phyloP scores from a whole-genome alignment of 2,888 invertebrate genomes.

The Baronia brevicornis region DNA sequence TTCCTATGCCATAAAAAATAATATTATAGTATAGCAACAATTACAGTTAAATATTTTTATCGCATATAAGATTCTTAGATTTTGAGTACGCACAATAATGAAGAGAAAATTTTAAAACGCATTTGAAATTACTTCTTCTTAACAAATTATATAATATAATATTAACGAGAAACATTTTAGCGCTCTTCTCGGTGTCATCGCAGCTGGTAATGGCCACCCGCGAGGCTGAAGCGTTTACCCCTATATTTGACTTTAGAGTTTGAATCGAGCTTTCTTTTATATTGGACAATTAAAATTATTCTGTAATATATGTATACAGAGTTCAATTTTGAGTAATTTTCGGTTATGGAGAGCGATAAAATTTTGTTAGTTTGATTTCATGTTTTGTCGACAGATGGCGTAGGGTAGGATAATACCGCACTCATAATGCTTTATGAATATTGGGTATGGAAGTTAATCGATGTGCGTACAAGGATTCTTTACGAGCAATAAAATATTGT shows the following conservation, averaged over 20 bases:
- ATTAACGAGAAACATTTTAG: slow-evolving; percentile 37
- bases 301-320: slow-evolving; percentile 12
- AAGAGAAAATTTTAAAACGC: too few relatives aligned
- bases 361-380: slow-evolving; percentile 17
- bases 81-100: too few relatives aligned
- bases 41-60: too few relatives aligned
- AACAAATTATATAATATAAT: background rate
- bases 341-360: background rate
- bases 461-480: slow-evolving; percentile 34
- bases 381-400: slow-evolving; percentile 57
- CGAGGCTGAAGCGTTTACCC: slow-evolving; percentile 38
- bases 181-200: slow-evolving; percentile 35
- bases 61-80: too few relatives aligned
- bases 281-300: background rate
- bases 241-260: slow-evolving; percentile 44
- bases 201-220: slow-evolving; percentile 65
- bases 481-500: slow-evolving; percentile 44
- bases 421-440: slow-evolving; percentile 32
- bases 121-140: too few relatives aligned
- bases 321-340: slow-evolving; percentile 22
- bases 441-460: slow-evolving; percentile 13
- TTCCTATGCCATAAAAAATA: too few relatives aligned
- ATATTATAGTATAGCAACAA: too few relatives aligned
- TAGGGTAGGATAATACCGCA: slow-evolving; percentile 46
- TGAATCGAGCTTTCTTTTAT: slow-evolving; percentile 20